A percentile compares a stretch with the other conserved stretches of the same genome.
Evolutionary conservation across 1,140 invertebrate genomes (phyloP).

Genomic region (Halyomorpha halys): DNA sequence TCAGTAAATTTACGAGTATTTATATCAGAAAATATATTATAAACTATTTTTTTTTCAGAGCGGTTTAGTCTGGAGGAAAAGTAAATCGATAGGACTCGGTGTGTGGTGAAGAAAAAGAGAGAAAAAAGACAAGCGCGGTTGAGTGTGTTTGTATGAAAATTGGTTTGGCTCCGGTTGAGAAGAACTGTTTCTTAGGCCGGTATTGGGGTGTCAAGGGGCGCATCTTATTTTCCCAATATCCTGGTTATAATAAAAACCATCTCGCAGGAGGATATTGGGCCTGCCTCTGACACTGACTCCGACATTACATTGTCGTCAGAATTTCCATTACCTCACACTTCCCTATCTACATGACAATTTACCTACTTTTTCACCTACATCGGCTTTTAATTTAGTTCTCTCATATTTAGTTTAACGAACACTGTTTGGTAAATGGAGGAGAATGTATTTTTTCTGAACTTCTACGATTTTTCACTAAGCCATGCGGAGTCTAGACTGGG

Average conservation of each 20-base stretch:
- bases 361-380: slow-evolving; percentile 7
- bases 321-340: slow-evolving; percentile 15
- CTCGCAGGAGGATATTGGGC: background rate
- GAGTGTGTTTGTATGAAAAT: slow-evolving; percentile 17
- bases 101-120: slow-evolving; percentile 13
- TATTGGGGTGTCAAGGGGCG: slow-evolving; percentile 7
- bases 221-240: slow-evolving; percentile 16
- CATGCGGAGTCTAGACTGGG: no score
- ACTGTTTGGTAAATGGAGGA: no score
- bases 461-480: no score
- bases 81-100: background rate
- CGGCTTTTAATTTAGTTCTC: no score
- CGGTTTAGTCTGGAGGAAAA: no score
- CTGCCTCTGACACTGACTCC: slow-evolving; percentile 14
- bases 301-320: slow-evolving; percentile 18
- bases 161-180: slow-evolving; percentile 15
- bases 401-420: no score
- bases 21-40: no score
- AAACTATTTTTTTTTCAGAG: no score
- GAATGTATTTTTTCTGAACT: no score
- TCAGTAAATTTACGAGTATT: no score
- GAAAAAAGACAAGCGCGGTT: background rate
- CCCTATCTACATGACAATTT: slow-evolving; percentile 16
- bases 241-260: slow-evolving; percentile 14
- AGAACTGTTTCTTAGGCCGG: slow-evolving; percentile 10